These are phyloP conservation scores for Lithophane ornitopus DNA, from an alignment of 2,888 invertebrate genomes.

Conservation along the genomic window DNA sequence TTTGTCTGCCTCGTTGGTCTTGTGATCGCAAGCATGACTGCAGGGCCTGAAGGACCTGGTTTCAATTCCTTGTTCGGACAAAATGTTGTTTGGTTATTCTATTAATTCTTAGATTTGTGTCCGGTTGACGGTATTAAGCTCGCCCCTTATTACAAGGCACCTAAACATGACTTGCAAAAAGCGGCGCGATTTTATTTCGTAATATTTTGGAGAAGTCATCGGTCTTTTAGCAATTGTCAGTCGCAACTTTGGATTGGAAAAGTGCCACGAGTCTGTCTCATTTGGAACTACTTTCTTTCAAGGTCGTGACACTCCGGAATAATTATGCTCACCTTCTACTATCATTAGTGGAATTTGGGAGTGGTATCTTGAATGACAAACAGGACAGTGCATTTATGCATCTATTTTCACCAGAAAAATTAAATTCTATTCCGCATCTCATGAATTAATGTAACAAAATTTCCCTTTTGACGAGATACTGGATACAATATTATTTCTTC, in stretches of 20 bases:
- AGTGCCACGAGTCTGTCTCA: conserved; percentile 32
- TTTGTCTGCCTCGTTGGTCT: background rate
- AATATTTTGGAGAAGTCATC: background rate
- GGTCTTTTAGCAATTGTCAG: background rate
- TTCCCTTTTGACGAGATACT: background rate
- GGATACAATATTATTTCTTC: background rate
- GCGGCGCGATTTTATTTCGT: background rate
- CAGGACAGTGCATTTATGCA: background rate
- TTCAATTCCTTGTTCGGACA: background rate
- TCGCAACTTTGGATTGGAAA: conserved; percentile 10
- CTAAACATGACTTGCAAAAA: background rate
- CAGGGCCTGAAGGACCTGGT: background rate
- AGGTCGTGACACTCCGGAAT: conserved; percentile 16
- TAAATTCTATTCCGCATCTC: too few species aligned
- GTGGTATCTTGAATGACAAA: background rate
- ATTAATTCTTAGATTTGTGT: background rate
- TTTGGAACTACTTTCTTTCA: conserved; percentile 41
- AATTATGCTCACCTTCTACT: conserved; percentile 23
- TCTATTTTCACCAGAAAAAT: background rate
- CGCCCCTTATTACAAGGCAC: background rate
- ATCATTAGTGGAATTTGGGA: conserved; percentile 3
- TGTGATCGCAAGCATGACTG: background rate
- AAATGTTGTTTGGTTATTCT: background rate
- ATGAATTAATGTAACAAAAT: background rate
- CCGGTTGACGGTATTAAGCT: background rate